phyloP scores from a whole-genome alignment of 2,113 vertebrate species.

The Myrmecophaga tridactyla region DNA sequence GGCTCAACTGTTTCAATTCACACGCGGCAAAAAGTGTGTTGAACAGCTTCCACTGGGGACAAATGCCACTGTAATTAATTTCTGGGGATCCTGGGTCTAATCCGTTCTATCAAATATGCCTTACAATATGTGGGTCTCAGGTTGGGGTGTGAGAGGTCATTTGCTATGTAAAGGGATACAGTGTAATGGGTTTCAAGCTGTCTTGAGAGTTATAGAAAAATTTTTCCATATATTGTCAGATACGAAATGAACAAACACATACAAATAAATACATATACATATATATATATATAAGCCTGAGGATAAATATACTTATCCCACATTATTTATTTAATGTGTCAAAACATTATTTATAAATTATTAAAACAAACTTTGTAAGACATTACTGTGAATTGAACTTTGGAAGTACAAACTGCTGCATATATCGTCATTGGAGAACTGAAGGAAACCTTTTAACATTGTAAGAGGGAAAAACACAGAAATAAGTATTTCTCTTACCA shows the following conservation, averaged over 20 bases:
- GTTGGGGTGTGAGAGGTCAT: not conserved
- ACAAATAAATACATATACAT: not conserved
- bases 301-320: not conserved
- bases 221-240: not conserved
- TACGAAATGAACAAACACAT: not conserved
- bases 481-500: slow-evolving; percentile 88
- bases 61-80: not conserved
- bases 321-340: not conserved
- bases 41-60: not conserved
- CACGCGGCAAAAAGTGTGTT: not conserved
- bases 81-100: not conserved
- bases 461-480: slow-evolving; percentile 43
- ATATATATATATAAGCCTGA: not conserved
- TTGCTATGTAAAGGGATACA: not conserved
- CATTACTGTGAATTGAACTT: not conserved
- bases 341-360: not conserved
- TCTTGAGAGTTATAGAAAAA: not conserved
- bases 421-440: not conserved
- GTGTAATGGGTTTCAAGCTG: not conserved
- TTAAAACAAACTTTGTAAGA: not conserved
- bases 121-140: not conserved
- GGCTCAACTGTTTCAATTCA: not conserved
- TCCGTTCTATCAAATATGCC: not conserved
- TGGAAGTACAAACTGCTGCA: not conserved
- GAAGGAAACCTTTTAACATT: slow-evolving; percentile 7